Evolutionary conservation across 2,888 invertebrate species (phyloP).

Genomic region (Netelia inedita): DNA sequence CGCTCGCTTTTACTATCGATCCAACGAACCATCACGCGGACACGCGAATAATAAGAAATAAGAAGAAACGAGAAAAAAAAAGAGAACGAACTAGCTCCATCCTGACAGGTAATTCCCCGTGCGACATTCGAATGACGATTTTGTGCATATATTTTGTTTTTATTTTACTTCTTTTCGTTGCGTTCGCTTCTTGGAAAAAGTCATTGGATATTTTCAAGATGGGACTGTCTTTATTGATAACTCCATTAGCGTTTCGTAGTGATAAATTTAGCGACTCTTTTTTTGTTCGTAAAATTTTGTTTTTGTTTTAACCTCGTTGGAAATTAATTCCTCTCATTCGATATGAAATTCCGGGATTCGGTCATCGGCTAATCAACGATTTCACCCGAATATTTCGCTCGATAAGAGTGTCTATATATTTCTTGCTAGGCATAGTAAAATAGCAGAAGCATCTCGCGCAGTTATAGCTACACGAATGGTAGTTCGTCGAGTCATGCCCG

Average conservation of each 20-base stretch:
- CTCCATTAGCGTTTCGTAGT: background rate
- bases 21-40: background rate
- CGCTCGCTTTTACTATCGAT: conserved; percentile 36
- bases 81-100: background rate
- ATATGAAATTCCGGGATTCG: conserved; percentile 11
- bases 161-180: background rate
- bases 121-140: background rate
- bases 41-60: background rate
- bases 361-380: background rate
- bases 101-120: conserved; percentile 1
- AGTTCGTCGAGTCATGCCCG: conserved; percentile 54
- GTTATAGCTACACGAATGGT: conserved; percentile 13
- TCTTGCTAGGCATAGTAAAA: conserved; percentile 8
- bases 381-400: conserved; percentile 8
- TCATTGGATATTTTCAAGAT: background rate
- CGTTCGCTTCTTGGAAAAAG: background rate
- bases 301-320: background rate
- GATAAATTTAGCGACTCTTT: background rate
- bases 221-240: background rate
- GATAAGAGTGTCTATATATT: background rate
- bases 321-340: background rate
- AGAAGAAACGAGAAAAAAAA: background rate
- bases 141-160: background rate
- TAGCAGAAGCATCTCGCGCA: conserved; percentile 31
- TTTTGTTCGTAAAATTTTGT: background rate